Percentiles rank a stretch among this genome's conserved stretches.
phyloP scores from a whole-genome alignment of 2,888 invertebrate species.

The Hemistola chrysoprasaria region DNA sequence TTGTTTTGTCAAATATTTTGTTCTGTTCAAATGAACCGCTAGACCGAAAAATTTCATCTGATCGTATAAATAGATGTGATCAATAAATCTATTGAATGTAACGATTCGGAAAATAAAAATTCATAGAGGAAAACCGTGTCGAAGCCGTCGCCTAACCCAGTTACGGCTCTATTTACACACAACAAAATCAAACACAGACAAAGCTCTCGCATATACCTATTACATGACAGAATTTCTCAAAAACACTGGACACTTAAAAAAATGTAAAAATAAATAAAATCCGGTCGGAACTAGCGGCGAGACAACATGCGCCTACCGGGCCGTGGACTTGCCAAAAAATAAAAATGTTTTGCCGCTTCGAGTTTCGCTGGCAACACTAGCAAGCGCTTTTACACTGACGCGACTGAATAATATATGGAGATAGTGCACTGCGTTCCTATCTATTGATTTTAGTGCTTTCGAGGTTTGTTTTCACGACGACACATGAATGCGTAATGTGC shows the following conservation, averaged over 20 bases:
- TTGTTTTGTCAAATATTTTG: too few relatives aligned
- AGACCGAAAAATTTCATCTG: too few relatives aligned
- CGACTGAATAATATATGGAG: slow-evolving; percentile 52
- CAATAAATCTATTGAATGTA: too few relatives aligned
- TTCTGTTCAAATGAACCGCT: too few relatives aligned
- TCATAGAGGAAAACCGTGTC: neutral
- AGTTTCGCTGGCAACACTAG: slow-evolving; percentile 35
- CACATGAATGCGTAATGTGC: slow-evolving; percentile 1
- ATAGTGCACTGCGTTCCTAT: slow-evolving; percentile 38
- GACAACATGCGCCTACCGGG: slow-evolving; percentile 45
- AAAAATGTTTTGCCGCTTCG: slow-evolving; percentile 34
- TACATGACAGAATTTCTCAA: slow-evolving; percentile 32
- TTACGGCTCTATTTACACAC: slow-evolving; percentile 9
- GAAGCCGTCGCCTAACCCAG: neutral
- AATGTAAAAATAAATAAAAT: slow-evolving; percentile 37
- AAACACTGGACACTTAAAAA: slow-evolving; percentile 34
- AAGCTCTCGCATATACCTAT: slow-evolving; percentile 35
- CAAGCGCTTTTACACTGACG: slow-evolving; percentile 42
- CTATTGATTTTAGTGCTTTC: slow-evolving; percentile 27
- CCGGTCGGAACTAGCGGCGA: slow-evolving; percentile 33
- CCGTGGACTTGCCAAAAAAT: slow-evolving; percentile 32
- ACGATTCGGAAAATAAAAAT: too few relatives aligned
- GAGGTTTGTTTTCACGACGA: slow-evolving; percentile 9
- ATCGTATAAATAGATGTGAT: too few relatives aligned
- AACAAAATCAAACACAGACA: slow-evolving; percentile 34